phyloP scores from a whole-genome alignment of 1,140 invertebrate genomes.

The Agrypnia vestita region DNA sequence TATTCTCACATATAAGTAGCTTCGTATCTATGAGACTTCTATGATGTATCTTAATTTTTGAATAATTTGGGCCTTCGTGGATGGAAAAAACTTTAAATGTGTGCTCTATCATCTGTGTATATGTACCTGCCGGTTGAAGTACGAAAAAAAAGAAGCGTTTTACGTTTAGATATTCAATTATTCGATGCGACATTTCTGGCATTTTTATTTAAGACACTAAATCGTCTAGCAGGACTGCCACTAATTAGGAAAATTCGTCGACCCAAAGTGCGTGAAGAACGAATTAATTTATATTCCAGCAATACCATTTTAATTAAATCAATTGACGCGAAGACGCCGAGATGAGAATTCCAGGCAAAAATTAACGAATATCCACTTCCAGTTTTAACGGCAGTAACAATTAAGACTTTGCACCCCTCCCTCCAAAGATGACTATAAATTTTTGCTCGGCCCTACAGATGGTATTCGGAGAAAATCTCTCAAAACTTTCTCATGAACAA shows the following conservation, averaged over 20 bases:
- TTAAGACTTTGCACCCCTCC: constrained; percentile 41
- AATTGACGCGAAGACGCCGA: constrained; percentile 11
- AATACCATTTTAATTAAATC: constrained; percentile 57
- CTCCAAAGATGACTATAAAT: constrained; percentile 21
- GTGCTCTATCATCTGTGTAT: too few species aligned
- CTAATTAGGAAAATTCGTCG: constrained; percentile 55
- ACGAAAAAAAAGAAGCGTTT: too few species aligned
- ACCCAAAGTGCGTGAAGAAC: constrained; percentile 16
- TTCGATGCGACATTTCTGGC: too few species aligned
- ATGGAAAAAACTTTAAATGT: too few species aligned
- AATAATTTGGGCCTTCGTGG: too few species aligned
- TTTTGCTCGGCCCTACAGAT: constrained; percentile 11
- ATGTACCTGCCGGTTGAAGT: too few species aligned
- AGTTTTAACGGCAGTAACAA: constrained; percentile 46
- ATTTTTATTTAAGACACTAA: too few species aligned
- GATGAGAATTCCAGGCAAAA: constrained; percentile 37
- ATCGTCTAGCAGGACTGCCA: neutral
- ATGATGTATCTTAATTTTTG: too few species aligned
- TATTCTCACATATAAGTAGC: too few species aligned
- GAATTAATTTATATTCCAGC: constrained; percentile 48
- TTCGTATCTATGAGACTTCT: too few species aligned
- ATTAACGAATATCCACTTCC: constrained; percentile 51
- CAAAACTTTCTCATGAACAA: too few species aligned
- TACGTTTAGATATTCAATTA: too few species aligned
- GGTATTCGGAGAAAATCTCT: neutral